Percentiles rank a stretch among this genome's conserved stretches.
Conservation (phyloP, 1,140 invertebrate genomes). For the Bombus pyrosoma region DNA sequence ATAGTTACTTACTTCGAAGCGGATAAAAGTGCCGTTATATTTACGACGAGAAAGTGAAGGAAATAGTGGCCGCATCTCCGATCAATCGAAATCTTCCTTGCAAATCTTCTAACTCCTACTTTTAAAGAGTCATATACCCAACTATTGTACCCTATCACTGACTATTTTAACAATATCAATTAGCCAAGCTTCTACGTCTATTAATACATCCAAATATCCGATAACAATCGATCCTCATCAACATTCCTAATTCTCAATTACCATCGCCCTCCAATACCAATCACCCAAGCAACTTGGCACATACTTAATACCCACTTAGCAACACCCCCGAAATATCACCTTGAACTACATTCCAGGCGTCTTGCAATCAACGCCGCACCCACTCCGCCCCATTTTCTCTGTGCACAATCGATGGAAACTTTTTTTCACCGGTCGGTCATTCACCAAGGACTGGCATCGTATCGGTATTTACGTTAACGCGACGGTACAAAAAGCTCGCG, state of each 20-base stretch:
- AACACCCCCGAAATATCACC: conserved; percentile 22
- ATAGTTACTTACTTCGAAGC: conserved; percentile 42
- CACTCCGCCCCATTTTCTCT: neutral
- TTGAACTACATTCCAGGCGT: neutral
- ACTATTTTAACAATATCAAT: neutral
- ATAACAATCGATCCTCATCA: neutral
- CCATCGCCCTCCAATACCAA: too few relatives aligned
- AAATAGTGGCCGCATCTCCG: neutral
- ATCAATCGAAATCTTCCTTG: conserved; percentile 3
- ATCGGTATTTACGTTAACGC: conserved; percentile 56
- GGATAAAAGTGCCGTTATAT: conserved; percentile 37
- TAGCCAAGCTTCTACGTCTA: neutral
- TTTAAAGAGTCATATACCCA: neutral
- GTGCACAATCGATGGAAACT: too few relatives aligned
- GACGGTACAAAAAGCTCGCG: conserved; percentile 39
- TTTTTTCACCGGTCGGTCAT: conserved; percentile 45
- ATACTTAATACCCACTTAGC: neutral
- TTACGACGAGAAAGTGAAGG: conserved; percentile 19
- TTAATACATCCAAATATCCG: neutral
- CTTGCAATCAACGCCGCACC: neutral
- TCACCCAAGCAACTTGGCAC: too few relatives aligned
- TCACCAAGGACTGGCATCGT: conserved; percentile 57
- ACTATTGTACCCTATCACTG: too few relatives aligned
- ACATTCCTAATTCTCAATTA: conserved; percentile 15
- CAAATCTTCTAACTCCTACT: neutral